A percentile compares a stretch with the other conserved stretches of the same genome.
These are phyloP conservation scores for Hymenochirus boettgeri DNA, from an alignment of 2,113 vertebrate genomes.

Conservation along the genomic window DNA sequence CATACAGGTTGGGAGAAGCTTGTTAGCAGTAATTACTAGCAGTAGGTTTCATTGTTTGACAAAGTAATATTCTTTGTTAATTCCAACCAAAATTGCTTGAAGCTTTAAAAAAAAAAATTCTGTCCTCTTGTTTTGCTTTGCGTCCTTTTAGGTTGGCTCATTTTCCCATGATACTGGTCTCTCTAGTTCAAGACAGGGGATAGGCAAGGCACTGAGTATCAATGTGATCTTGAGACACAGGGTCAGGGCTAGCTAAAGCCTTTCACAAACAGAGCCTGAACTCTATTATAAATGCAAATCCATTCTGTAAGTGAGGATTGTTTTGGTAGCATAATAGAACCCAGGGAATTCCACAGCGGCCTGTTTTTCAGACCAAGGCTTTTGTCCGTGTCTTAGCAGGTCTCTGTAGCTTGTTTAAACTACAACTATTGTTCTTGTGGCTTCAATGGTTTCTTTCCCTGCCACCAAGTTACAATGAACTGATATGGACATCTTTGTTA, in stretches of 20 bases:
- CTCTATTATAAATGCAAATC: conserved; percentile 94
- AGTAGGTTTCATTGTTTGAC: conserved; percentile 75
- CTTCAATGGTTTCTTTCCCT: conserved; percentile 84
- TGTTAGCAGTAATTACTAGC: conserved; percentile 84
- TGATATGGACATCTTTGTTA: conserved; percentile 93
- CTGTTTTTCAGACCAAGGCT: conserved; percentile 58
- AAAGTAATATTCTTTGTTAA: conserved; percentile 86
- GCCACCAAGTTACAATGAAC: conserved; percentile 79
- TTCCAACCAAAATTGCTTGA: conserved; percentile 76
- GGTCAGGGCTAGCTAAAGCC: conserved; percentile 79
- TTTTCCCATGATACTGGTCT: conserved; percentile 82
- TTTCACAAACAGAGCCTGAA: conserved; percentile 83
- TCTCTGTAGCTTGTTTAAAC: conserved; percentile 83
- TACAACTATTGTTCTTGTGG: conserved; percentile 70
- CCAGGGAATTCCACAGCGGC: conserved; percentile 68
- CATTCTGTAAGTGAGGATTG: conserved; percentile 83
- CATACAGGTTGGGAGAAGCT: conserved; percentile 68
- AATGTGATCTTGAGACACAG: conserved; percentile 71
- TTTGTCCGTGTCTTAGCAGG: conserved; percentile 77
- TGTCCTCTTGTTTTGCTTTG: conserved; percentile 60
- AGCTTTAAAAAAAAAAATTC: conserved; percentile 70
- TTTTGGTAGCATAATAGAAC: conserved; percentile 69
- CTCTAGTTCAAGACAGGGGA: conserved; percentile 58
- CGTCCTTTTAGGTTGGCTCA: conserved; percentile 69
- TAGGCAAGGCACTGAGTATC: conserved; percentile 62